phyloP scores from a whole-genome alignment of 1,140 invertebrate species.

The Latrodectus geometricus region DNA sequence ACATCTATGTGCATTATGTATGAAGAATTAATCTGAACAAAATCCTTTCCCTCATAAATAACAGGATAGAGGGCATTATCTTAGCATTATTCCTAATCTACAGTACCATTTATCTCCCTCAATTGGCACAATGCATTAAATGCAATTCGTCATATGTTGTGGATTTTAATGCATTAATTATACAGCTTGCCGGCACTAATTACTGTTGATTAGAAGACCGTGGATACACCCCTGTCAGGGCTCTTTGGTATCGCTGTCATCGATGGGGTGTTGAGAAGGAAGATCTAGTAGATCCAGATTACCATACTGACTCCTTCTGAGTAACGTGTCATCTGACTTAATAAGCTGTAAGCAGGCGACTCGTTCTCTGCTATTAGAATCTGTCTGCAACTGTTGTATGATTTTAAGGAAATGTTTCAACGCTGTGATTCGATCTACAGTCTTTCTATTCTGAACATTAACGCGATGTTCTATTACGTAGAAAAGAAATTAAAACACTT shows the following conservation, averaged over 20 bases:
- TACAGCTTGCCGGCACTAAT: slow-evolving; percentile 32
- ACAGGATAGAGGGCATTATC: not conserved
- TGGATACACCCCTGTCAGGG: slow-evolving; percentile 10
- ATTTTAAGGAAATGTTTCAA: too few relatives aligned
- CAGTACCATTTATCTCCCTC: not conserved
- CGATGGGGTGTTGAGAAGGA: not conserved
- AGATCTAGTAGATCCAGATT: slow-evolving; percentile 14
- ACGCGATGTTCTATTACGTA: too few relatives aligned
- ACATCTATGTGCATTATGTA: not conserved
- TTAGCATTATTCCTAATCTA: not conserved
- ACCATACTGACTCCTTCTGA: not conserved
- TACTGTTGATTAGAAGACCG: slow-evolving; percentile 15
- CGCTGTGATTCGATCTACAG: too few relatives aligned
- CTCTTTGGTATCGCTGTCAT: not conserved
- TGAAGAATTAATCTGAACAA: not conserved
- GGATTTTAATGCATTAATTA: slow-evolving; percentile 42
- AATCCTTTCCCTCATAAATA: not conserved
- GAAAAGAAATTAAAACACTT: too few relatives aligned
- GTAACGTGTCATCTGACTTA: too few relatives aligned
- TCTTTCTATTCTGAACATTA: too few relatives aligned
- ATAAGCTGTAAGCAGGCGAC: too few relatives aligned
- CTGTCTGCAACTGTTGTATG: too few relatives aligned
- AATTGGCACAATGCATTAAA: not conserved
- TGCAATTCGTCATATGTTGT: slow-evolving; percentile 4
- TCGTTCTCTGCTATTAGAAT: too few relatives aligned